Conservation (phyloP, 2,113 vertebrate genomes). For the Corythoichthys haematopterus region DNA sequence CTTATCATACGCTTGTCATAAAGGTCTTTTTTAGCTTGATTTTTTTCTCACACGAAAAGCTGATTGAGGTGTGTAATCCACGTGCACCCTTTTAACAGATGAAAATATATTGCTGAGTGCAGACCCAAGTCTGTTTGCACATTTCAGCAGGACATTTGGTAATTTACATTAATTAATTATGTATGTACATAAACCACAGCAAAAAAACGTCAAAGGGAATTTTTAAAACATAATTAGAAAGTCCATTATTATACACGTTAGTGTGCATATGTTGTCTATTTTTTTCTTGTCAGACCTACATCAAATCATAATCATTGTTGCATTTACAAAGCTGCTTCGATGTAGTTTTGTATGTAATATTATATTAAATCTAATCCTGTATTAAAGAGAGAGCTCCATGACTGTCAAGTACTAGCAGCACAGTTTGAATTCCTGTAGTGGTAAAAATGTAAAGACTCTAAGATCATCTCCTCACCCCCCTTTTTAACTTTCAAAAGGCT, state of each 20-base stretch:
- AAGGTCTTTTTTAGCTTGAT: too few species aligned
- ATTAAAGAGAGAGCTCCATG: background rate
- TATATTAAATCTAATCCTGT: slow-evolving; percentile 20
- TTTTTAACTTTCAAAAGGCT: background rate
- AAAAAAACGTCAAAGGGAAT: slow-evolving; percentile 8
- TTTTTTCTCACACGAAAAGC: too few species aligned
- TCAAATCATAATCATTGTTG: background rate
- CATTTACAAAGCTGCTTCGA: slow-evolving; percentile 1
- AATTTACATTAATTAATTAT: slow-evolving; percentile 11
- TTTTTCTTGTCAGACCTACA: slow-evolving; percentile 3
- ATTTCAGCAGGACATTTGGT: slow-evolving; percentile 15
- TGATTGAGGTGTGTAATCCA: background rate
- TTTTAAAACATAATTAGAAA: slow-evolving; percentile 19
- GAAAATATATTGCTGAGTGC: slow-evolving; percentile 21
- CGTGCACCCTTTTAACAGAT: background rate
- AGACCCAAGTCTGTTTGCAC: slow-evolving; percentile 14
- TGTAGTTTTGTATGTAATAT: slow-evolving; percentile 13
- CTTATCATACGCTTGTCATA: too few species aligned
- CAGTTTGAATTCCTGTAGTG: slow-evolving; percentile 17
- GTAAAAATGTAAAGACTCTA: slow-evolving; percentile 5
- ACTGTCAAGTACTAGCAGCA: slow-evolving; percentile 6
- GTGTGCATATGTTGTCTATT: background rate
- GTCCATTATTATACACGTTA: background rate
- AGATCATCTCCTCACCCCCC: background rate
- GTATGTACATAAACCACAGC: slow-evolving; percentile 4